Evolutionary conservation across 2,888 invertebrate species (phyloP), one percentile per base, ranked within the genome.

Genomic region (Phlogophora meticulosa): DNA sequence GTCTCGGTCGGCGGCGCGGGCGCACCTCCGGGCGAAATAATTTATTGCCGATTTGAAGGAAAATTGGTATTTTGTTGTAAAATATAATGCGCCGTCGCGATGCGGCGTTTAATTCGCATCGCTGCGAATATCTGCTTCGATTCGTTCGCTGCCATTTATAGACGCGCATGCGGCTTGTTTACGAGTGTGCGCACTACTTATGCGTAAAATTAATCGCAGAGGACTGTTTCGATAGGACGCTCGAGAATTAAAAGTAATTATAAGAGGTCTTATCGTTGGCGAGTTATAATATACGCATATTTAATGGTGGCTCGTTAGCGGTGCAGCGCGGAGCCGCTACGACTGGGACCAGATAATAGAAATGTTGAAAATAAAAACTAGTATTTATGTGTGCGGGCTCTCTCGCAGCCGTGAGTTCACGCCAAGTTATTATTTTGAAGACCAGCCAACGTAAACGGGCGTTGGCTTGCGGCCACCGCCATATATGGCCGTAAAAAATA

Each of bases 31-130:
- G 90, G 90, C 90, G 70, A 88, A 86, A 85, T 89, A 89, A 92
- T 91, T 93, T 93, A 93, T 91, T 82, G 90, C 84, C 87, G 91
- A 91, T 92, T 92, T 93, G 90, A 91, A 90, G 90, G 88, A 91
- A 92, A 92, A 92, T 92, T 90, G 88, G 88, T 89, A 90, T 91
- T 92, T 90, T 89, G 88, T 88, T 87, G 86, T 90, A 88, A 89
- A 88, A 88, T 88, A 88, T 88, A 87, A 87, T 87, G 78, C 82
- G 22, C 65, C 63, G 64, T 72, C 69, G 71, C 71, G 66, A 56
- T 78, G 68, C 72, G 53, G 63, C 68, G 59, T 80, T 84, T 83
- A 83, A 82, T 83, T 83, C 79, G 52, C 65, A 67, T 76, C 80
- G 74, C 64, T 76, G 76, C 60, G 64, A 85, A 82, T 82, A 82